Evolutionary conservation across 2,888 invertebrate species (phyloP).

Genomic region (Antheraea assamensis): DNA sequence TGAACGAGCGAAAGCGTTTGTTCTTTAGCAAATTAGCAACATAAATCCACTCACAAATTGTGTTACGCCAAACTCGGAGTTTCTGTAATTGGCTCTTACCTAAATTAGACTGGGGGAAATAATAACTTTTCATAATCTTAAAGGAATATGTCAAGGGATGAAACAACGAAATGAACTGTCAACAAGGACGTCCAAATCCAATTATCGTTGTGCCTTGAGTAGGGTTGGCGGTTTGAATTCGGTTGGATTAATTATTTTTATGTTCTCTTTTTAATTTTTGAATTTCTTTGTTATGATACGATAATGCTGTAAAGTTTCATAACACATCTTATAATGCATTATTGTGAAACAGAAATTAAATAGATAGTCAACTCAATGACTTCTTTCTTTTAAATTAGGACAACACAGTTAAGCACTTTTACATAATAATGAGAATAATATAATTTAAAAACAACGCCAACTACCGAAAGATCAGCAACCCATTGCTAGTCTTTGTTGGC

Average conservation of each 20-base stretch:
- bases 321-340: not conserved
- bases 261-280: not conserved
- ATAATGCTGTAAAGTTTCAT: not conserved
- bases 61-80: constrained; percentile 45
- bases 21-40: constrained; percentile 55
- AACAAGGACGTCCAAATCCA: constrained; percentile 77
- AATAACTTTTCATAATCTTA: constrained; percentile 77
- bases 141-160: constrained; percentile 72
- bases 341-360: not conserved
- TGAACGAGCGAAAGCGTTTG: constrained; percentile 51
- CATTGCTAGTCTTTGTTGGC: too few species aligned
- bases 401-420: too few species aligned
- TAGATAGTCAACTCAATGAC: not conserved
- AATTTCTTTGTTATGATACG: too few species aligned
- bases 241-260: constrained; percentile 10
- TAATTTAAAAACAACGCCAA: too few species aligned
- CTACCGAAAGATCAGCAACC: too few species aligned
- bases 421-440: too few species aligned
- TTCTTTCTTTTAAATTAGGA: too few species aligned
- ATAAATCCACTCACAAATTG: constrained; percentile 65
- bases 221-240: constrained; percentile 17
- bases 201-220: constrained; percentile 51
- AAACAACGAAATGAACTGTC: constrained; percentile 79
- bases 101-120: constrained; percentile 66
- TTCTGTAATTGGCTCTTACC: constrained; percentile 70